Conservation (phyloP, 2,797 vertebrate species). For the Sus cebifrons region DNA sequence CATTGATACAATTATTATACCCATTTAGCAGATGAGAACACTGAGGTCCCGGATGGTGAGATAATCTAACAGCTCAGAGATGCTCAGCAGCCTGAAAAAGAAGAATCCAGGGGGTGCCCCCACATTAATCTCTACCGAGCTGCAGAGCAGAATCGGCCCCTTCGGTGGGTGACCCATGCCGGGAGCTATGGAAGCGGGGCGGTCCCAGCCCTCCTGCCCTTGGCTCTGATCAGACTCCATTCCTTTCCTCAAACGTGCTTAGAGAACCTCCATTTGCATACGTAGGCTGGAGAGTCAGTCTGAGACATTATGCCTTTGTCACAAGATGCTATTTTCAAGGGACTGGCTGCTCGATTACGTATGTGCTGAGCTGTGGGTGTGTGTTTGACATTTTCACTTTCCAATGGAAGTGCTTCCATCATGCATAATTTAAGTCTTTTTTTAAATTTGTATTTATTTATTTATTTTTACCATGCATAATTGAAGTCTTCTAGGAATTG, state of each 20-base stretch:
- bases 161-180: background rate
- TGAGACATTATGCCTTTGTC: background rate
- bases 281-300: background rate
- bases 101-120: background rate
- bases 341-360: background rate
- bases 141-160: background rate
- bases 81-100: background rate
- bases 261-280: background rate
- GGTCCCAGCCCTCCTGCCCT: background rate
- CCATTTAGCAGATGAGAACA: background rate
- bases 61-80: background rate
- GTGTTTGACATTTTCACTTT: conserved; percentile 33
- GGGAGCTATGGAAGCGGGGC: background rate
- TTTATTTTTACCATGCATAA: background rate
- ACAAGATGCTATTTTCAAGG: conserved; percentile 33
- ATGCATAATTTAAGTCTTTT: background rate
- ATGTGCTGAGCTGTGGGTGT: conserved; percentile 6
- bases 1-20: too few species aligned
- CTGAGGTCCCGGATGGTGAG: background rate
- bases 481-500: conserved; percentile 10
- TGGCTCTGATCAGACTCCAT: background rate
- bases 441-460: too few species aligned
- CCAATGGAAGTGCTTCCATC: background rate
- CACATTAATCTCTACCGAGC: background rate
- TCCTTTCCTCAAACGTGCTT: background rate